Evolutionary conservation across 2,797 vertebrate genomes (phyloP).

Genomic region (Psittacula echo): DNA sequence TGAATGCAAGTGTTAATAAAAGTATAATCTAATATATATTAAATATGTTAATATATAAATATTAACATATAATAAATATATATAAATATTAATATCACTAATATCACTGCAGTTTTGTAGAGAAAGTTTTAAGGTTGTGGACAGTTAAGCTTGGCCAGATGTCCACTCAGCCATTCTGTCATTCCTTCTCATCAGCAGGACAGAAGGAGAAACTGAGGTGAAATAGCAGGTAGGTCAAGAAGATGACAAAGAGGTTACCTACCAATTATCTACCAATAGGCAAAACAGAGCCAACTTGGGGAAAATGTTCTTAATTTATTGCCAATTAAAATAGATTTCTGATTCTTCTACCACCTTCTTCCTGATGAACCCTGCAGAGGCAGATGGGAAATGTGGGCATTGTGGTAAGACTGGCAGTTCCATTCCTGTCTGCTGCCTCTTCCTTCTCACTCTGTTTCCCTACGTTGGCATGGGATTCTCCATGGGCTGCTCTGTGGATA

Average conservation of each 20-base stretch:
- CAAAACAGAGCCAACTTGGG: background rate
- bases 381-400: accelerated
- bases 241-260: background rate
- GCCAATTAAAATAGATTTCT: background rate
- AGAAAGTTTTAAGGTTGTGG: background rate
- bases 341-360: background rate
- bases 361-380: accelerated
- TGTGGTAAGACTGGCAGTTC: background rate
- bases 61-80: background rate
- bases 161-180: background rate
- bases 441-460: background rate
- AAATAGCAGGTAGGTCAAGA: background rate
- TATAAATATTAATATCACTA: background rate
- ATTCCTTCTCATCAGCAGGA: background rate
- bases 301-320: background rate
- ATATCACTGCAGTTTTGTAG: background rate
- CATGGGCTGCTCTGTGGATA: background rate
- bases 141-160: background rate
- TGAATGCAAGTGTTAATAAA: background rate
- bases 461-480: background rate
- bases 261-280: background rate
- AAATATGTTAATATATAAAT: background rate
- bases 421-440: background rate
- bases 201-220: background rate
- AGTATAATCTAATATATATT: background rate